These are phyloP conservation scores for Thripadectes ignobilis DNA, from an alignment of 2,797 vertebrate genomes.

Conservation along the genomic window DNA sequence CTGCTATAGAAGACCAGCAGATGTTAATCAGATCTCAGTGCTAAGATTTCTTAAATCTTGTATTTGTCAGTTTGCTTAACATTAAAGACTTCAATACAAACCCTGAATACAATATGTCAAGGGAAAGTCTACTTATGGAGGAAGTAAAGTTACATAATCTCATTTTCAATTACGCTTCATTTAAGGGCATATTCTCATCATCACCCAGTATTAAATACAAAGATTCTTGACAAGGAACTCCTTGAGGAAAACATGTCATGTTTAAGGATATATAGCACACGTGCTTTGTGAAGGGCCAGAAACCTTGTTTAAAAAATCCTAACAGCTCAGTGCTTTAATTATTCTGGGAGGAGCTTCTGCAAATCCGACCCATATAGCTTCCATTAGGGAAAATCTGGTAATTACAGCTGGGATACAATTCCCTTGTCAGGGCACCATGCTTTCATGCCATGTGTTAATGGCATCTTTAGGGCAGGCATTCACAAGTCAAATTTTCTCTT, in stretches of 20 bases:
- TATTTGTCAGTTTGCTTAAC: conserved; percentile 72
- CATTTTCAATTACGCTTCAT: conserved; percentile 77
- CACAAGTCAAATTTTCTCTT: conserved; percentile 10
- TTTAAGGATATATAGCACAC: conserved; percentile 75
- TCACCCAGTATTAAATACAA: conserved; percentile 77
- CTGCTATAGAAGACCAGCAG: conserved; percentile 35
- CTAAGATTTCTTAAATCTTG: conserved; percentile 13
- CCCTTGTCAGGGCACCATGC: background rate
- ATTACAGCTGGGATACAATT: background rate
- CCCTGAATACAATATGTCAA: conserved; percentile 59
- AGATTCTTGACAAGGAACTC: conserved; percentile 74
- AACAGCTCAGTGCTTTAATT: conserved; percentile 40
- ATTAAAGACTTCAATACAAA: conserved; percentile 54
- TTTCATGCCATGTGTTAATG: background rate
- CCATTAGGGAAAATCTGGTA: background rate
- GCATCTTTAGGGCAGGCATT: conserved; percentile 34
- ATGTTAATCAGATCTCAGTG: conserved; percentile 61
- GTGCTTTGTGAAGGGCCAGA: conserved; percentile 46
- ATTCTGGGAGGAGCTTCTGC: background rate
- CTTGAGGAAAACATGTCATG: conserved; percentile 76
- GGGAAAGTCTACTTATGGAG: conserved; percentile 52
- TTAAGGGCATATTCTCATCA: conserved; percentile 77
- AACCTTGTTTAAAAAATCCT: conserved; percentile 47
- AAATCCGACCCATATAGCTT: background rate
- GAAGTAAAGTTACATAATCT: conserved; percentile 78